Percentiles rank a stretch among this genome's conserved stretches.
phyloP scores from a whole-genome alignment of 2,797 vertebrate species.

The Hafferia zeledoni region DNA sequence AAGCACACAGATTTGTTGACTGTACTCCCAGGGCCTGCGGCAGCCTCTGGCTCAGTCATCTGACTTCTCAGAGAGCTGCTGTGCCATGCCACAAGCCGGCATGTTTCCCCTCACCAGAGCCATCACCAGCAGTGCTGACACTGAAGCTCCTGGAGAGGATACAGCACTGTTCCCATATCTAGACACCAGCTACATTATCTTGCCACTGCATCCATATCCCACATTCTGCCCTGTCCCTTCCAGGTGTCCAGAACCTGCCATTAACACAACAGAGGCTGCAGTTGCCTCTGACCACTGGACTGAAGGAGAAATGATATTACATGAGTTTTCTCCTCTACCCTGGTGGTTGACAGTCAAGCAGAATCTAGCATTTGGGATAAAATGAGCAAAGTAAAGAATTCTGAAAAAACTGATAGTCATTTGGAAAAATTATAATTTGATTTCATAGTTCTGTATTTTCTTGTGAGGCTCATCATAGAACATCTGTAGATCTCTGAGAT shows the following conservation, averaged over 20 bases:
- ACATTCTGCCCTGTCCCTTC: background rate
- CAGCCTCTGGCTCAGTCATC: background rate
- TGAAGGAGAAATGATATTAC: background rate
- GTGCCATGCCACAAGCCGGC: accelerated
- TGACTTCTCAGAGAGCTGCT: background rate
- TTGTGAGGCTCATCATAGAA: accelerated
- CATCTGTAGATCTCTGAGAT: background rate
- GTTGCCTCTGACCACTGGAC: background rate
- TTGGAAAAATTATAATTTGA: background rate
- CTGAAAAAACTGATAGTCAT: background rate
- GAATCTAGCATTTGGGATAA: background rate
- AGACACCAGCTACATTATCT: background rate
- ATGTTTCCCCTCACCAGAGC: accelerated
- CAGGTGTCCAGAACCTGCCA: background rate
- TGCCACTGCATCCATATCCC: background rate
- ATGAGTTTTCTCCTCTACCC: background rate
- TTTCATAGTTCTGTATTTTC: background rate
- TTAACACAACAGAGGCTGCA: background rate
- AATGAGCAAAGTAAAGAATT: background rate
- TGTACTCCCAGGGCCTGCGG: background rate
- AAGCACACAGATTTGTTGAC: background rate
- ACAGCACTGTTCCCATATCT: background rate
- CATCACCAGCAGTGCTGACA: background rate
- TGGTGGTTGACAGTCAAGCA: background rate
- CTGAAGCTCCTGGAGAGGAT: background rate